Percentiles rank a stretch among this genome's conserved stretches.
These are phyloP conservation scores for Engraulis encrasicolus DNA, from an alignment of 2,113 vertebrate species.

Conservation along the genomic window DNA sequence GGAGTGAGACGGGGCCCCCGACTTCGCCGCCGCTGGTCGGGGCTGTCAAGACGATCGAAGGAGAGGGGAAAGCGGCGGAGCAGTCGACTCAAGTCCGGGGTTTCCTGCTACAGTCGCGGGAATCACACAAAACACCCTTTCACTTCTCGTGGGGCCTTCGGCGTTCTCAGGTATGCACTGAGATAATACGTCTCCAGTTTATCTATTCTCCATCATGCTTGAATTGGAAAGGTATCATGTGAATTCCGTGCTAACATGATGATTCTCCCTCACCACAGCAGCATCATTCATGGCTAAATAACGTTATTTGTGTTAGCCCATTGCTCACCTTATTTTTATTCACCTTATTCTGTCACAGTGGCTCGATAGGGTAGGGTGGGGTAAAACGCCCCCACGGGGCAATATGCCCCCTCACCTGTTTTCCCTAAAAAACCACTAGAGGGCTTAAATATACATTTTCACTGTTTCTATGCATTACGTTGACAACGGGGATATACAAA, in stretches of 20 bases:
- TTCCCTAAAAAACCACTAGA: too few relatives aligned
- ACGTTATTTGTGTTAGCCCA: constrained; percentile 57
- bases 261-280: constrained; percentile 48
- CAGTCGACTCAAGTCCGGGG: constrained; percentile 71
- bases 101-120: constrained; percentile 74
- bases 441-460: too few relatives aligned
- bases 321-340: constrained; percentile 23
- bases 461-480: too few relatives aligned
- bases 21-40: constrained; percentile 70
- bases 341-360: background rate
- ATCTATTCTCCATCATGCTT: constrained; percentile 45
- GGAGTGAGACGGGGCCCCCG: constrained; percentile 71
- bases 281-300: constrained; percentile 32
- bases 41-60: constrained; percentile 66
- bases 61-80: constrained; percentile 71
- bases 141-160: constrained; percentile 69
- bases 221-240: constrained; percentile 22
- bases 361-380: too few relatives aligned
- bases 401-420: too few relatives aligned
- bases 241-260: constrained; percentile 47
- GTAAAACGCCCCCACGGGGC: too few relatives aligned
- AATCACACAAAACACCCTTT: constrained; percentile 71
- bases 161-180: constrained; percentile 70
- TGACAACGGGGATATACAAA: too few relatives aligned
- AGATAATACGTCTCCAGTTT: constrained; percentile 48